Evolutionary conservation across 2,113 vertebrate genomes (phyloP).

Genomic region (Ranitomeya variabilis): DNA sequence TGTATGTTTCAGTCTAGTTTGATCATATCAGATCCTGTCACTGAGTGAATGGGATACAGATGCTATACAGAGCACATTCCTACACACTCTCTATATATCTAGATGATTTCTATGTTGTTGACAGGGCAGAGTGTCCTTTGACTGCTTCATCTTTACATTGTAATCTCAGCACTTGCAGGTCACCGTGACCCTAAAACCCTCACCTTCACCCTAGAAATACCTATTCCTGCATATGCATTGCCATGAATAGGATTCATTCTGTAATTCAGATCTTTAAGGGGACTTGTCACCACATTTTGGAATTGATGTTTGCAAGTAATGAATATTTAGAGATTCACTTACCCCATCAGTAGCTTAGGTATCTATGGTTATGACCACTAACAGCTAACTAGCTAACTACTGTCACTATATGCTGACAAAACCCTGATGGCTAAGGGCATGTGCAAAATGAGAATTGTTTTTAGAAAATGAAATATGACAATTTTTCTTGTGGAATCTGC

Average conservation of each 20-base stretch:
- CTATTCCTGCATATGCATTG: not conserved
- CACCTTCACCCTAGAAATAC: not conserved
- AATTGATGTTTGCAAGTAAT: not conserved
- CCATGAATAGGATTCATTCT: not conserved
- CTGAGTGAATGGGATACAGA: not conserved
- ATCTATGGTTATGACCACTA: too few species aligned
- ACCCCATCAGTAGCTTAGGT: too few species aligned
- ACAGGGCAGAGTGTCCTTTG: slow-evolving; percentile 27
- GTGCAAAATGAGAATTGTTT: too few species aligned
- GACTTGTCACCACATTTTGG: not conserved
- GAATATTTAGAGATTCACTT: not conserved
- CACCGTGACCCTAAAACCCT: slow-evolving; percentile 13
- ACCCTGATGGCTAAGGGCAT: too few species aligned
- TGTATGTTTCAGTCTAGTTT: not conserved
- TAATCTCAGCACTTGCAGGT: not conserved
- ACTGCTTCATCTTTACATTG: slow-evolving; percentile 32
- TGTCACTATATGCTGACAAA: too few species aligned
- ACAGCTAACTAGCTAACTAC: too few species aligned
- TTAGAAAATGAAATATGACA: too few species aligned
- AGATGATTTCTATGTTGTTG: not conserved
- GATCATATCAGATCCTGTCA: slow-evolving; percentile 38
- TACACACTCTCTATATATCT: not conserved
- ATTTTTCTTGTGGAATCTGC: too few species aligned
- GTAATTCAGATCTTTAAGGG: not conserved
- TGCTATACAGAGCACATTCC: slow-evolving; percentile 38